These are phyloP conservation scores for Drosophila melanosoma DNA, from an alignment of 2,888 invertebrate species.

Conservation along the genomic window DNA sequence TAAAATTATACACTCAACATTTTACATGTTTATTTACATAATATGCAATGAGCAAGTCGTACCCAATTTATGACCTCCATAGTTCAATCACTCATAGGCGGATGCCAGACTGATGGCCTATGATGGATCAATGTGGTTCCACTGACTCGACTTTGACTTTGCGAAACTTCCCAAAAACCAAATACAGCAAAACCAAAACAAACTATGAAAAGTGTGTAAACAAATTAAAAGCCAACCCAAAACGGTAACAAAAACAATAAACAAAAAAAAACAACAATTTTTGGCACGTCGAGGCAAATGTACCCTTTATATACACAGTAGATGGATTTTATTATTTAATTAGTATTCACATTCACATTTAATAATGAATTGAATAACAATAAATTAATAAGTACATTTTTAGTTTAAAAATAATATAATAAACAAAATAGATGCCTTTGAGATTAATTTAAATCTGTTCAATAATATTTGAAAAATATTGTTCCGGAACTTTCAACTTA, in stretches of 20 bases:
- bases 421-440: too few species aligned
- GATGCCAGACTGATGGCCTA: constrained; percentile 45
- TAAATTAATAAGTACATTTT: too few species aligned
- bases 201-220: constrained; percentile 39
- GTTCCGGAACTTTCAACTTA: not conserved
- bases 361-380: too few species aligned
- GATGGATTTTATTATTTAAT: not conserved
- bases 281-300: not conserved
- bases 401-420: too few species aligned
- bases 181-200: constrained; percentile 23
- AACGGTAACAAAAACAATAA: constrained; percentile 20
- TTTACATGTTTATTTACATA: not conserved
- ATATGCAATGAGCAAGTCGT: not conserved
- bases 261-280: too few species aligned
- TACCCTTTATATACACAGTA: not conserved
- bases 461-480: not conserved
- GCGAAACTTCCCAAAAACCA: constrained; percentile 54
- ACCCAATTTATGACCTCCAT: constrained; percentile 33
- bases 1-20: not conserved
- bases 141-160: constrained; percentile 52
- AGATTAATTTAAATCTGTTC: not conserved
- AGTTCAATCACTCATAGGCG: constrained; percentile 38
- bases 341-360: too few species aligned
- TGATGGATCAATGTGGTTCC: constrained; percentile 53
- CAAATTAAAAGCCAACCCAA: constrained; percentile 35